phyloP scores from a whole-genome alignment of 2,888 invertebrate species.

The Acholoe squamosa region DNA sequence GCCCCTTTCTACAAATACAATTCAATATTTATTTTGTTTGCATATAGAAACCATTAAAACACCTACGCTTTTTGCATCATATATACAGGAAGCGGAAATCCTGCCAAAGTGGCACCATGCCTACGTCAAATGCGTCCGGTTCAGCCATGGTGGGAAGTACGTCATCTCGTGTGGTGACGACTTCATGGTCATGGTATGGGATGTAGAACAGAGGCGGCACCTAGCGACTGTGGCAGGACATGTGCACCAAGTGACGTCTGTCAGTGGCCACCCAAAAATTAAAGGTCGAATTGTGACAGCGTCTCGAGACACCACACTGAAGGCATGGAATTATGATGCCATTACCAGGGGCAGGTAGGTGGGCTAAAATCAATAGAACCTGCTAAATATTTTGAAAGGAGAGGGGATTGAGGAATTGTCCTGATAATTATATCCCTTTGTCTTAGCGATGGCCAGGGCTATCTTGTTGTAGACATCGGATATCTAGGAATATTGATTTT shows the following conservation, averaged over 20 bases:
- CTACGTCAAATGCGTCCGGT: slow-evolving; percentile 64
- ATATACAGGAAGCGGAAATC: slow-evolving; percentile 21
- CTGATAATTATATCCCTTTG: too few relatives aligned
- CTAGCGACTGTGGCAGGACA: slow-evolving; percentile 66
- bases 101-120: slow-evolving; percentile 62
- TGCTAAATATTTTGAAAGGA: too few relatives aligned
- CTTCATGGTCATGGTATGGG: slow-evolving; percentile 66
- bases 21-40: too few relatives aligned
- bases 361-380: not conserved
- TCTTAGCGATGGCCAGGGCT: too few relatives aligned
- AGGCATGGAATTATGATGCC: slow-evolving; percentile 64
- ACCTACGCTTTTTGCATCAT: not conserved
- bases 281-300: slow-evolving; percentile 63
- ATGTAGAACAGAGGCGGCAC: slow-evolving; percentile 39
- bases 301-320: slow-evolving; percentile 64
- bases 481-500: too few relatives aligned
- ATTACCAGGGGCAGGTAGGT: slow-evolving; percentile 56
- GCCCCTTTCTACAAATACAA: too few relatives aligned
- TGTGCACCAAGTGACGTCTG: slow-evolving; percentile 61
- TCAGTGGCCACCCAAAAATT: slow-evolving; percentile 46
- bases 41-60: too few relatives aligned
- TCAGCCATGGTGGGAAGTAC: slow-evolving; percentile 34
- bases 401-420: too few relatives aligned
- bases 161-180: slow-evolving; percentile 66
- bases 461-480: too few relatives aligned